Percentiles rank a stretch among this genome's conserved stretches.
Conservation (phyloP, 2,113 vertebrate genomes). For the Corydoras sp. region DNA sequence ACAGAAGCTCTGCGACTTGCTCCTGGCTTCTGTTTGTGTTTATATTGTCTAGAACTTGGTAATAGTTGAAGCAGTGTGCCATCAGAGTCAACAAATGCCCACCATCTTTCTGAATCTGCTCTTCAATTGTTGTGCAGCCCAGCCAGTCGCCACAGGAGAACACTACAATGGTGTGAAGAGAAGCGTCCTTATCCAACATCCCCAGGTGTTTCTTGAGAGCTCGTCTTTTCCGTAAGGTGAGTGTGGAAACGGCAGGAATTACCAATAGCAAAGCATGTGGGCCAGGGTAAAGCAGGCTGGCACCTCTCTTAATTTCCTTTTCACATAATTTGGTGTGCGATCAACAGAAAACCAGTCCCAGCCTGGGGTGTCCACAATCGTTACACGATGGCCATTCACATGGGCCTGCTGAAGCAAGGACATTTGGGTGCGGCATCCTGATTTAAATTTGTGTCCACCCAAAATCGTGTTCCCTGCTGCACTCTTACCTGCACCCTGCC, state of each 20-base stretch:
- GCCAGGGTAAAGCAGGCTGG: constrained; percentile 62
- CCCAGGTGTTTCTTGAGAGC: constrained; percentile 65
- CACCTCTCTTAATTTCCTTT: constrained; percentile 64
- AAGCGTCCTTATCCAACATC: constrained; percentile 61
- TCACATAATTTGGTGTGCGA: constrained; percentile 59
- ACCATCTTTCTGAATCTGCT: constrained; percentile 64
- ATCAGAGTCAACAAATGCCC: constrained; percentile 65
- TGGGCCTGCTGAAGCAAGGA: constrained; percentile 61
- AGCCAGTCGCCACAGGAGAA: constrained; percentile 72
- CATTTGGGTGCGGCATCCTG: constrained; percentile 60
- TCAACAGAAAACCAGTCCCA: constrained; percentile 70
- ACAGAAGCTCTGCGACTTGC: constrained; percentile 61
- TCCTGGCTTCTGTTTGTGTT: constrained; percentile 55
- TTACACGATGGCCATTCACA: constrained; percentile 62
- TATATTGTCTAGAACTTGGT: constrained; percentile 70
- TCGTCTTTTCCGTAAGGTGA: constrained; percentile 62
- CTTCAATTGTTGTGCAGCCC: constrained; percentile 65
- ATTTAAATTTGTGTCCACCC: constrained; percentile 62
- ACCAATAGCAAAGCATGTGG: constrained; percentile 68
- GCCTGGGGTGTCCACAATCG: constrained; percentile 67
- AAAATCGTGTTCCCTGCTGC: constrained; percentile 67
- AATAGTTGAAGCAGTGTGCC: constrained; percentile 66
- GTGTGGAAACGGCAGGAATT: constrained; percentile 65
- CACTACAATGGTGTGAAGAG: constrained; percentile 67
- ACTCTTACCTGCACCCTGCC: constrained; percentile 70